Evolutionary conservation across 2,113 vertebrate genomes (phyloP).

Genomic region (Tilapia sparmanii): DNA sequence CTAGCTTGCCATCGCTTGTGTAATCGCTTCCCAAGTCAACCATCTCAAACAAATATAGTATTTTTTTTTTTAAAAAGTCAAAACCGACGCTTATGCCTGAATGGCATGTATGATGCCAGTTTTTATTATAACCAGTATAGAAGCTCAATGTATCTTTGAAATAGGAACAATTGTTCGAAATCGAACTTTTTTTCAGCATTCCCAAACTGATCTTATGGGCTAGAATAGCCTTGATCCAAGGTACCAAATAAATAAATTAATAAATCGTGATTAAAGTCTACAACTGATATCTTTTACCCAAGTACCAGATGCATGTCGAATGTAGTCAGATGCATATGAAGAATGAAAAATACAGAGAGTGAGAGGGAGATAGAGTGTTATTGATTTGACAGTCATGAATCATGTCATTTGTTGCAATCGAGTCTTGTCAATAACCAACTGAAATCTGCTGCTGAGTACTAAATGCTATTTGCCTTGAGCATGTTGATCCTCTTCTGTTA

Average conservation of each 20-base stretch:
- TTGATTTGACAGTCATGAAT: constrained; percentile 60
- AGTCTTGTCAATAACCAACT: constrained; percentile 47
- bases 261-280: not conserved
- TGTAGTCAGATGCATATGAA: not conserved
- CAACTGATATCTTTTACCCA: not conserved
- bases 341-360: not conserved
- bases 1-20: not conserved
- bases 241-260: not conserved
- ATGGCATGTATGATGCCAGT: not conserved
- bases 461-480: constrained; percentile 30
- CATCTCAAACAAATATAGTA: not conserved
- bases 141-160: not conserved
- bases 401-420: constrained; percentile 56
- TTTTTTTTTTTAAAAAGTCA: not conserved
- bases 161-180: not conserved
- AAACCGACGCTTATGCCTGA: too few relatives aligned
- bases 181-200: not conserved
- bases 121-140: not conserved
- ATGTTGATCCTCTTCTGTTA: constrained; percentile 50
- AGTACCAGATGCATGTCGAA: not conserved
- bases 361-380: not conserved
- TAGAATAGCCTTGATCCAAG: not conserved
- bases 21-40: not conserved
- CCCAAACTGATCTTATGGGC: not conserved
- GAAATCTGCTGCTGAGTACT: constrained; percentile 32